Evolutionary conservation across 2,797 vertebrate genomes (phyloP).

Genomic region (Chanos chanos): DNA sequence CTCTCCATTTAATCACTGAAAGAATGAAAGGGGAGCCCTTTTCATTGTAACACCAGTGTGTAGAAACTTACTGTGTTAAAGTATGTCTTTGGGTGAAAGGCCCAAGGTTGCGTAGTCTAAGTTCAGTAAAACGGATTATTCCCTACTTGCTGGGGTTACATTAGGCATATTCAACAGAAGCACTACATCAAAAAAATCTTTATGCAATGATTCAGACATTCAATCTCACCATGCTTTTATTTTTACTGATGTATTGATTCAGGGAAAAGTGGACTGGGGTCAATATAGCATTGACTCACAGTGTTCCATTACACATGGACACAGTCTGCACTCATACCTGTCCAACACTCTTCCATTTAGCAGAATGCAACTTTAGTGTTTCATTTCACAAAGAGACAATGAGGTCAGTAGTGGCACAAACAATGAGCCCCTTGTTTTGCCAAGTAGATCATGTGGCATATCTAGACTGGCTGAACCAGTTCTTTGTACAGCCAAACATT

Average conservation of each 20-base stretch:
- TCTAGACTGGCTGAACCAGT: slow-evolving; percentile 66
- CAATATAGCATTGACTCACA: slow-evolving; percentile 63
- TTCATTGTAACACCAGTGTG: no score
- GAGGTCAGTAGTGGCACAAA: slow-evolving; percentile 76
- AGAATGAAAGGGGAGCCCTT: no score
- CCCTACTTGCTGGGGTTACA: no score
- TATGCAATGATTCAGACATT: no score
- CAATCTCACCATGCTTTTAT: slow-evolving; percentile 72
- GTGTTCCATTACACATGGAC: slow-evolving; percentile 39
- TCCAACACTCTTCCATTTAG: slow-evolving; percentile 56
- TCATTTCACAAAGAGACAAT: slow-evolving; percentile 79
- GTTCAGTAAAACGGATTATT: no score
- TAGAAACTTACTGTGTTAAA: no score
- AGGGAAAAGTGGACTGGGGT: no score
- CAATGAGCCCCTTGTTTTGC: slow-evolving; percentile 81
- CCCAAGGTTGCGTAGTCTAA: no score
- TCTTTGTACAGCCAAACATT: slow-evolving; percentile 69
- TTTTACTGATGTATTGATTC: slow-evolving; percentile 46
- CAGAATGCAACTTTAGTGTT: slow-evolving; percentile 79
- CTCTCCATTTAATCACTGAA: no score
- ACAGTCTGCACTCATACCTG: slow-evolving; percentile 40
- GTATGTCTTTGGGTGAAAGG: no score
- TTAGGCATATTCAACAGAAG: no score
- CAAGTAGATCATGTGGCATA: slow-evolving; percentile 65
- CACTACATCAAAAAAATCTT: no score